These are phyloP conservation scores for Congeria kusceri DNA, from an alignment of 2,888 invertebrate genomes.

Conservation along the genomic window DNA sequence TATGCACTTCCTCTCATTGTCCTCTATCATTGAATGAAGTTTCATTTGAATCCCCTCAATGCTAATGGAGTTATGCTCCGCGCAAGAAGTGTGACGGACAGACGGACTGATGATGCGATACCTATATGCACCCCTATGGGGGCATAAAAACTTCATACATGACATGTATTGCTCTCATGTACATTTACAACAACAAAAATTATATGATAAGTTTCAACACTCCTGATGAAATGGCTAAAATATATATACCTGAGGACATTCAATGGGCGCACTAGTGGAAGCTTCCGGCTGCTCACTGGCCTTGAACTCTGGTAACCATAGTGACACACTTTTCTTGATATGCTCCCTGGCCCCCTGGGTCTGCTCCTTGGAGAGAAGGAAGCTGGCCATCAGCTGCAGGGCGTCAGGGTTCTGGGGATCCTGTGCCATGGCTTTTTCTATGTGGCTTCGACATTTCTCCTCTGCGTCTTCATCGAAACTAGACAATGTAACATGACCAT, in stretches of 20 bases:
- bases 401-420: constrained; percentile 85
- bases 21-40: too few relatives aligned
- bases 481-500: constrained; percentile 5
- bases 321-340: constrained; percentile 84
- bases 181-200: too few relatives aligned
- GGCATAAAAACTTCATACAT: too few relatives aligned
- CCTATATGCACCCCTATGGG: too few relatives aligned
- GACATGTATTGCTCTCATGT: too few relatives aligned
- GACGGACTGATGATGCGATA: too few relatives aligned
- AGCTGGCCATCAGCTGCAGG: constrained; percentile 84
- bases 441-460: constrained; percentile 81
- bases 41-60: too few relatives aligned
- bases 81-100: too few relatives aligned
- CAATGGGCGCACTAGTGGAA: constrained; percentile 42
- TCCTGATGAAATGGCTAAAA: neutral
- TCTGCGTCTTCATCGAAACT: constrained; percentile 86
- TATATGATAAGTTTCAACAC: too few relatives aligned
- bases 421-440: constrained; percentile 83
- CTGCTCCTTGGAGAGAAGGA: constrained; percentile 82
- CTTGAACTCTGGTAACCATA: constrained; percentile 84
- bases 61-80: too few relatives aligned
- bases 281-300: constrained; percentile 55
- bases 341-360: constrained; percentile 83
- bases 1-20: too few relatives aligned
- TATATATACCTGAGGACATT: constrained; percentile 50